Evolutionary conservation across 2,888 invertebrate species (phyloP), one percentile per base, ranked within the genome.

Genomic region (Clepsis dumicolana): DNA sequence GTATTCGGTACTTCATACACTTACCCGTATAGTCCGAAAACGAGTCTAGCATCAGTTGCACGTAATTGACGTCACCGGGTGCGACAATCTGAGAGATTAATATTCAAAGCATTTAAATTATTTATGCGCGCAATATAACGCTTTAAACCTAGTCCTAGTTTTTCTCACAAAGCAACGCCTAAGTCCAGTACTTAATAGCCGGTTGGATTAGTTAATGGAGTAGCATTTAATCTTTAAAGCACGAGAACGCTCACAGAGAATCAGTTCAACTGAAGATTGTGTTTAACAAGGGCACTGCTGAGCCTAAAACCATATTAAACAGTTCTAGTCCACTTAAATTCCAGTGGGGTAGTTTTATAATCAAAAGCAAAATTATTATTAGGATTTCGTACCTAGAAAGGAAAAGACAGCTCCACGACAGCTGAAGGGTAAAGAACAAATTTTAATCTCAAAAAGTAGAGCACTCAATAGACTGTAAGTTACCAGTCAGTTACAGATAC

Each of bases 171-270:
- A 56, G 56, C 56, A 35, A 56, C 59, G 38, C 38, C 41, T 59
- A 59, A 38, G 38, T 59, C 41, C 59, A 41, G 59, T 59, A 14
- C 38, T 41, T 59, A 24, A 41, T 59, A 38, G 38, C 16, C n/a
- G 59, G 38, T 41, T 59, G 41, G 59, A 59, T 59, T 59, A 41
- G 59, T 59, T 59, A 59, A 59, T 59, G 59, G 59, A 38, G 41
- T 25, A 59, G 41, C 21, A 59, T 59, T 59, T 59, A 59, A 59
- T 59, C 24, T 59, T 59, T 59, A 25, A 59, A 59, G 59, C 59
- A 41, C 25, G 38, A 24, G 41, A 41, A 38, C 24, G 57, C 59
- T 59, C 59, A 24, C 56, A 56, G 35, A n/a, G 56, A 56, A 56
- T 56, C 35, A 14, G 57, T 24, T 59, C 4, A 59, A 59, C 41